Evolutionary conservation across 2,113 vertebrate genomes (phyloP).

Genomic region (Pachycephala philippinensis): DNA sequence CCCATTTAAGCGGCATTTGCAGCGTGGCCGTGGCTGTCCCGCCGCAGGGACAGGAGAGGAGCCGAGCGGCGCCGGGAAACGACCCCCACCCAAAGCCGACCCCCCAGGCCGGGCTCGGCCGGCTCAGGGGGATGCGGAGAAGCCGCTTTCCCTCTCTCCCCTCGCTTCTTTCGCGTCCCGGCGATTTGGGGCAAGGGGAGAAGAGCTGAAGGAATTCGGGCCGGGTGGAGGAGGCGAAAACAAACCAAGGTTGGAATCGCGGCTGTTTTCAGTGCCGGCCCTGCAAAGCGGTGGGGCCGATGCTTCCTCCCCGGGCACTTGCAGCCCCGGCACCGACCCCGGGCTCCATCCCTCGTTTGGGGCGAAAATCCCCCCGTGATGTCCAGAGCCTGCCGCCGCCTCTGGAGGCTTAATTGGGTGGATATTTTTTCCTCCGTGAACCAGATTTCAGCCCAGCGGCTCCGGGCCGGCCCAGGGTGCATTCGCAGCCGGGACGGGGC

Average conservation of each 20-base stretch:
- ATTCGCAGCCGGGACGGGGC: neutral
- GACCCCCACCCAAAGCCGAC: neutral
- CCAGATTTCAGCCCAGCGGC: neutral
- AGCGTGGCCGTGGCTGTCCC: neutral
- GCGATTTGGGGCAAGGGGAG: neutral
- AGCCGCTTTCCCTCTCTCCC: neutral
- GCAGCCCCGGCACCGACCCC: neutral
- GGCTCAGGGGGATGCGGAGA: neutral
- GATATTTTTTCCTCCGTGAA: neutral
- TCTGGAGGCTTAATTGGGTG: neutral
- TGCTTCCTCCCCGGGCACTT: neutral
- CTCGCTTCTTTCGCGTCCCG: neutral
- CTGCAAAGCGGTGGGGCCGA: neutral
- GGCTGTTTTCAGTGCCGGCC: neutral
- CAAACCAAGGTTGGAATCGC: neutral
- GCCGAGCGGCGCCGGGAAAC: too few relatives aligned
- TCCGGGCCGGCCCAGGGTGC: neutral
- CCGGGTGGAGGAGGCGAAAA: neutral
- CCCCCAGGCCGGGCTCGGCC: neutral
- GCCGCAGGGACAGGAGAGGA: neutral
- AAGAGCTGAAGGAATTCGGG: neutral
- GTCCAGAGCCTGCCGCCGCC: neutral
- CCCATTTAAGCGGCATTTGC: neutral
- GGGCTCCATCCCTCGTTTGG: neutral
- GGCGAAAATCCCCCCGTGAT: neutral